Evolutionary conservation across 2,113 vertebrate species (phyloP), one percentile per base, ranked within the genome.

Genomic region (Prunella himalayana): DNA sequence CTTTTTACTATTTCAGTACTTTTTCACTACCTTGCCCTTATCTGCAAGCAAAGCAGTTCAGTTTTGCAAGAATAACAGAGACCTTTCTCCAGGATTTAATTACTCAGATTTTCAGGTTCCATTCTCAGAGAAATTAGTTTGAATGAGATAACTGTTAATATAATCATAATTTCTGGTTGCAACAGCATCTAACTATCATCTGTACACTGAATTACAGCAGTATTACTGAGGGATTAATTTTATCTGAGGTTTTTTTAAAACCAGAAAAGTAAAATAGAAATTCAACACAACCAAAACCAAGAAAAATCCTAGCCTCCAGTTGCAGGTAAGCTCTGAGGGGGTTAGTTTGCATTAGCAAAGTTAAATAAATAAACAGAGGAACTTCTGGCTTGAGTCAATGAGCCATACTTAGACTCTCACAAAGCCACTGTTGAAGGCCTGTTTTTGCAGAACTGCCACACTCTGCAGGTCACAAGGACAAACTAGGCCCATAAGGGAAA

Each of bases 321-420:
- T 91, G 66, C 64, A 78, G 82, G 82, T 88, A 77, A 73, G 27
- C 71, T 93, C 64, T 56, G 56, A 81, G 42, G 53, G 41, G 47
- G 17, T 42, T 57, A 73, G 82, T 31, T 68, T 75, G 76, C 44
- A 63, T 90, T 94, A 95, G 42, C 54, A 66, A 66, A 92, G 63
- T 80, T 95, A 88, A 88, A 63, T 85, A 95, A 93, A 94, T 24
- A 90, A 92, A 69, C n/a, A 92, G 77, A 91, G 83, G 76, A 81
- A 63, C 84, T 75, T n/a, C 77, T 84, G 86, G 51, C 60, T 70
- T 23, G 23, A 20, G 83, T 92, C 82, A 90, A 25, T 76, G n/a
- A 90, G 50, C 71, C 45, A 3, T 72, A n/a, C 86, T 80, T 80
- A 47, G 31, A 25, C n/a, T 80, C 87, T 71, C 68, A 92, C 82